A percentile compares a stretch with the other conserved stretches of the same genome.
Evolutionary conservation across 1,140 invertebrate species (phyloP).

Genomic region (Heliconius nattereri): DNA sequence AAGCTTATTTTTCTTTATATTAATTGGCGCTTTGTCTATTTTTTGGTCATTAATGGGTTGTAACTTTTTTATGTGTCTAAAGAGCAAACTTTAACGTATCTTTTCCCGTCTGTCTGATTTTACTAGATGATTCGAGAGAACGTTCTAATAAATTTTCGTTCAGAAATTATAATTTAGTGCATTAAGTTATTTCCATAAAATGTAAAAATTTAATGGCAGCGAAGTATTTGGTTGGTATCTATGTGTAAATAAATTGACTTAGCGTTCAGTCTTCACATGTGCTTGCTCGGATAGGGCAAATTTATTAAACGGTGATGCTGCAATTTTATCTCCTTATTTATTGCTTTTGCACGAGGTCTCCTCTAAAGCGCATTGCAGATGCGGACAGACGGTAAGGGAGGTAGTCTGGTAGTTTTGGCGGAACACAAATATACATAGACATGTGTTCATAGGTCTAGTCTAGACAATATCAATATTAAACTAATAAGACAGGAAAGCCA

Average conservation of each 20-base stretch:
- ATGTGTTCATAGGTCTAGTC: conserved; percentile 12
- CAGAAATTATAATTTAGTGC: too few relatives aligned
- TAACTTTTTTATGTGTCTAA: neutral
- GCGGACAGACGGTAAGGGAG: conserved; percentile 5
- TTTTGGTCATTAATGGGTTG: neutral
- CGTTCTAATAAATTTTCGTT: too few relatives aligned
- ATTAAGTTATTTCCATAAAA: too few relatives aligned
- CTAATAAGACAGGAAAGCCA: neutral
- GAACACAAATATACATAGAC: neutral
- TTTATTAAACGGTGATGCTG: neutral
- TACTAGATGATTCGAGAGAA: neutral
- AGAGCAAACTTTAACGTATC: neutral
- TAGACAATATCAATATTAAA: conserved; percentile 31
- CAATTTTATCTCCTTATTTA: neutral
- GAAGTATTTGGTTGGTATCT: too few relatives aligned
- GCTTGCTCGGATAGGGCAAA: neutral
- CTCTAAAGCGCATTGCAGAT: conserved; percentile 22
- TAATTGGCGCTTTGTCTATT: neutral
- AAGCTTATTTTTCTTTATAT: neutral
- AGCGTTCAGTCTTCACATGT: too few relatives aligned
- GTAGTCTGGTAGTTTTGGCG: neutral
- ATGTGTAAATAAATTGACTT: too few relatives aligned
- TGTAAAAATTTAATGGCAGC: too few relatives aligned
- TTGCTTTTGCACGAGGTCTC: neutral
- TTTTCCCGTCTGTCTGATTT: neutral